Evolutionary conservation across 2,797 vertebrate species (phyloP).

Genomic region (Coregonus suidteri): DNA sequence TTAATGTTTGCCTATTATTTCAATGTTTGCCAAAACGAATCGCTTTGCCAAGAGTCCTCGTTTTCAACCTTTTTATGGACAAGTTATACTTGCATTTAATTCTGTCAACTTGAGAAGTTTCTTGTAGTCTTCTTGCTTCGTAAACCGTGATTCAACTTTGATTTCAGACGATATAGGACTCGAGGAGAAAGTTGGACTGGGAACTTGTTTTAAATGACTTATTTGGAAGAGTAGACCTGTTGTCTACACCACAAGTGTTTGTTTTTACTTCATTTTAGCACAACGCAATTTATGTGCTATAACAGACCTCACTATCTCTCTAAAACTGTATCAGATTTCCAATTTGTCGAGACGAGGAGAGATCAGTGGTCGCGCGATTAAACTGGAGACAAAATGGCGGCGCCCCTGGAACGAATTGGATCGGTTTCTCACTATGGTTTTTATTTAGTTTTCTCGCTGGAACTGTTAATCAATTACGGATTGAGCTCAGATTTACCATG

Average conservation of each 20-base stretch:
- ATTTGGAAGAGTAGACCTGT: conserved; percentile 32
- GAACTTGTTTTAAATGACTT: conserved; percentile 53
- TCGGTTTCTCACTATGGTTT: conserved; percentile 64
- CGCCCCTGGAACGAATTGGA: conserved; percentile 74
- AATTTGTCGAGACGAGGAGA: conserved; percentile 59
- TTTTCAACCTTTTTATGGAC: conserved; percentile 53
- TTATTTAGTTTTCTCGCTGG: conserved; percentile 69
- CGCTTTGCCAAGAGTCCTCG: conserved; percentile 25
- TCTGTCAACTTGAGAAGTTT: conserved; percentile 28
- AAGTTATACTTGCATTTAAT: conserved; percentile 22
- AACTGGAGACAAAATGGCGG: conserved; percentile 86
- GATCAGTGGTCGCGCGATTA: conserved; percentile 70
- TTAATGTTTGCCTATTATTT: conserved; percentile 30
- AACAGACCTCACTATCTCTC: conserved; percentile 11
- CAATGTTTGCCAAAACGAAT: conserved; percentile 30
- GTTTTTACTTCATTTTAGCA: conserved; percentile 37
- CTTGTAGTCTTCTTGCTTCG: conserved; percentile 17
- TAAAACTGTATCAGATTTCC: conserved; percentile 48
- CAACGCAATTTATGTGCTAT: conserved; percentile 18
- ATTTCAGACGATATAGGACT: conserved; percentile 54
- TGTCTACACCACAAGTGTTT: not conserved
- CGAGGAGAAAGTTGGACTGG: conserved; percentile 61
- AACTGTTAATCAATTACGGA: conserved; percentile 55
- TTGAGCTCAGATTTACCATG: conserved; percentile 64
- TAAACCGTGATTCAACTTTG: conserved; percentile 60